phyloP scores from a whole-genome alignment of 2,888 invertebrate species.

The Chrysopilus asiliformis region DNA sequence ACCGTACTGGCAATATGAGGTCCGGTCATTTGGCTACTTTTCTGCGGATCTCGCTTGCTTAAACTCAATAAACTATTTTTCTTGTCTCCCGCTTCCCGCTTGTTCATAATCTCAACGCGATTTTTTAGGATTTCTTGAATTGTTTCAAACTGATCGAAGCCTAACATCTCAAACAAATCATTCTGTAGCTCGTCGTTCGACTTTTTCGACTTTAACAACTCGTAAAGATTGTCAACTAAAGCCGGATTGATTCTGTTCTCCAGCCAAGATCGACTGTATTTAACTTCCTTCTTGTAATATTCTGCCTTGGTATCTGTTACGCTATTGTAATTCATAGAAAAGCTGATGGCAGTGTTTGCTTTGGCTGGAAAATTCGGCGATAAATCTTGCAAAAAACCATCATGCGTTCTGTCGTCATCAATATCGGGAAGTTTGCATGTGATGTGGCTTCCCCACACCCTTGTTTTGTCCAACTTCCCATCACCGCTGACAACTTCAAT shows the following conservation, averaged over 20 bases:
- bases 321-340: constrained; percentile 23
- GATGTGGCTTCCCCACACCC: constrained; percentile 14
- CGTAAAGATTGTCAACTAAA: constrained; percentile 44
- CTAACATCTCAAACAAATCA: constrained; percentile 78
- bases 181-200: constrained; percentile 59
- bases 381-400: constrained; percentile 12
- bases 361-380: constrained; percentile 14
- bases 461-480: background rate
- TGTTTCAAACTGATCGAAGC: constrained; percentile 71
- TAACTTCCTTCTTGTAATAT: constrained; percentile 8
- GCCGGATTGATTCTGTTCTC: constrained; percentile 44
- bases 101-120: constrained; percentile 40
- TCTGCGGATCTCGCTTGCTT: constrained; percentile 21
- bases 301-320: constrained; percentile 22
- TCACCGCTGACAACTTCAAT: constrained; percentile 31
- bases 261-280: constrained; percentile 39
- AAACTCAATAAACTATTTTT: constrained; percentile 12
- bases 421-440: constrained; percentile 9
- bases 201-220: constrained; percentile 46
- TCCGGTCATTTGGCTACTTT: constrained; percentile 21
- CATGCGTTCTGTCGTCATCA: background rate
- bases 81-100: constrained; percentile 26
- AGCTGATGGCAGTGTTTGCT: constrained; percentile 20
- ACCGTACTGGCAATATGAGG: constrained; percentile 70
- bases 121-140: constrained; percentile 53